phyloP scores from a whole-genome alignment of 1,140 invertebrate genomes.

The Drosophila sturtevanti region DNA sequence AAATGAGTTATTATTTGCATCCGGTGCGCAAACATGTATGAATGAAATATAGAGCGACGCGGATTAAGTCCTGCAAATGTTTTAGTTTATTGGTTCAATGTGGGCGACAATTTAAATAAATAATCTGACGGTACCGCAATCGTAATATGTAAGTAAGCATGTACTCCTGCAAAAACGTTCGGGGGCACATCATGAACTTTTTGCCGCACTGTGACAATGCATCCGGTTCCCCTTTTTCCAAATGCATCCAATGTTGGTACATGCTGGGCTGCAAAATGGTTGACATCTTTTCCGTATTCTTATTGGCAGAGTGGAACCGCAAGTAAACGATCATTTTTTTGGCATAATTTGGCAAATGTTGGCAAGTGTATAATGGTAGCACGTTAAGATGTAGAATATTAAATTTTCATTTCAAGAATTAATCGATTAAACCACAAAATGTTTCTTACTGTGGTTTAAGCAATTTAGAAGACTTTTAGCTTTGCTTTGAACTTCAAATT shows the following conservation, averaged over 20 bases:
- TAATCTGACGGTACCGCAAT: conserved; percentile 11
- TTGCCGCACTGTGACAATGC: conserved; percentile 3
- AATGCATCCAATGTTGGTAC: conserved; percentile 1
- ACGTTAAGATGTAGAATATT: not conserved
- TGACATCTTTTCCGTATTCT: conserved; percentile 3
- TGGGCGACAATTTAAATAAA: conserved; percentile 26
- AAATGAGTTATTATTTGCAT: conserved; percentile 30
- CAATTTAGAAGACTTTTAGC: too few relatives aligned
- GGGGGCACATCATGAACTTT: conserved; percentile 12
- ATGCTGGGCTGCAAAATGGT: not conserved
- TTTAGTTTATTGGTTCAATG: conserved; percentile 27
- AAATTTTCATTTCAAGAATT: not conserved
- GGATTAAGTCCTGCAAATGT: conserved; percentile 30
- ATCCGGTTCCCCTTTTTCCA: conserved; percentile 3
- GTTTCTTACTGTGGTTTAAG: not conserved
- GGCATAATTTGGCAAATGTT: not conserved
- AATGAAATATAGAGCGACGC: conserved; percentile 18
- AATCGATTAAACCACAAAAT: not conserved
- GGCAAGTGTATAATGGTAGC: not conserved
- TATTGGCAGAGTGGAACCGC: not conserved
- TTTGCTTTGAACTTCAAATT: too few relatives aligned
- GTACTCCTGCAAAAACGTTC: not conserved
- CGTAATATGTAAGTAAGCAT: not conserved
- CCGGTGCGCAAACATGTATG: conserved; percentile 30
- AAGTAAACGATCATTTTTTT: not conserved